Base-by-base conservation (phyloP, 2,113 vertebrate species). In the Monopterus albus region DNA sequence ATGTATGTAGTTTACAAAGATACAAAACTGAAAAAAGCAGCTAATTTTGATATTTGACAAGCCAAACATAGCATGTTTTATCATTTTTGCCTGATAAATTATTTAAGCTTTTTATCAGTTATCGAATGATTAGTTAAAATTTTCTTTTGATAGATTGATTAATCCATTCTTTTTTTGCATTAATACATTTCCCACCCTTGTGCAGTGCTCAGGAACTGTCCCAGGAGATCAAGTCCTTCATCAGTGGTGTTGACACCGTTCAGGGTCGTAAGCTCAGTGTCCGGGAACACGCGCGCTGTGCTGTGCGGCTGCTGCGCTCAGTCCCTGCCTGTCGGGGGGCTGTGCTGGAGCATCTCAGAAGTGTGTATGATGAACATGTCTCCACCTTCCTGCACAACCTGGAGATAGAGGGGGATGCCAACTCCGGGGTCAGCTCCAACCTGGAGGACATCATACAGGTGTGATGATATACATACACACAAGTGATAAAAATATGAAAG, bases 191-290 rank as follows among this genome's bases (percentile, higher is more conserved):
- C 8, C 59, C 28, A 14, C 5, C 8, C 14, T n/a, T 1, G 0
- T 47, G 26, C 23, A 97, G 94, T 57, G 84, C 95, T 10, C 95
- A 97, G 91, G 96, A 97, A 75, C 91, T 97, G 29, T 93, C 94
- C 4, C 95, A 94, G 86, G 96, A 98, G 87, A 95, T 98, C 66
- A 98, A 97, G 79, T 94, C 96, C 3, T 97, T 98, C 75, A 94
- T 98, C 64, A 97, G 93, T 0, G 96, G 96, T 0, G 65, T 95
- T 0, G 96, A 98, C 76, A 92, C 94, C 0, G 74, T 91, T 2
- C 92, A 96, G 36, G 96, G 96, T 1, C 94, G 95, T 3, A 95
- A 97, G 1, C 94, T 98, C 8, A 94, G 94, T 0, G 88, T 94
- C 1, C 85, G 94, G 0, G 96, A 96, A 7, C 96, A 98, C 11